phyloP scores from a whole-genome alignment of 2,888 invertebrate species.

The Epirrhoe tristata region DNA sequence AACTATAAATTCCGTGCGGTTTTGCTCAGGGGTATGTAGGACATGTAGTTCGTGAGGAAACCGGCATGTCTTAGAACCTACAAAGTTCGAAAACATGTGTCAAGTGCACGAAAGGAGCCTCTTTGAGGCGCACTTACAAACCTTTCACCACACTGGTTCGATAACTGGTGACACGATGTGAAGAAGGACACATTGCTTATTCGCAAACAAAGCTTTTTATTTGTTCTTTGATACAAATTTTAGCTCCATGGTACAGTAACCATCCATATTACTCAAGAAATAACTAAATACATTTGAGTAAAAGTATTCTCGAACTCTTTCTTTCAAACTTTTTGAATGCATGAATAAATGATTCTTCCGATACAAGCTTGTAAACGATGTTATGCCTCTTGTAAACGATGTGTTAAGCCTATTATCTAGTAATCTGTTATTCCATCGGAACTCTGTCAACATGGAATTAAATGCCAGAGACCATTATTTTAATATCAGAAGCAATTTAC shows the following conservation, averaged over 20 bases:
- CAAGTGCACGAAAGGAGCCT: no score
- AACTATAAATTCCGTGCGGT: neutral
- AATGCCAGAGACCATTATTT: constrained; percentile 27
- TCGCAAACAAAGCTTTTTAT: no score
- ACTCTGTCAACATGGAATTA: constrained; percentile 22
- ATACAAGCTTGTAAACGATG: constrained; percentile 10
- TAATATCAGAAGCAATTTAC: constrained; percentile 40
- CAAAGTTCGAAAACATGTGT: no score
- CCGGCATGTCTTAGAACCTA: no score
- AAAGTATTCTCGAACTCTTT: neutral
- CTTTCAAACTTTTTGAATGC: neutral
- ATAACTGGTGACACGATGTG: no score
- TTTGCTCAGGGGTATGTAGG: neutral
- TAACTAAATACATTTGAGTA: neutral
- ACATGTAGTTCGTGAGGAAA: no score
- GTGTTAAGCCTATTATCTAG: constrained; percentile 16
- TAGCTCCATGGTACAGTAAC: no score
- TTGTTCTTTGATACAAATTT: no score
- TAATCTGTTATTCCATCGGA: constrained; percentile 14
- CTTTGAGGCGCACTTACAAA: no score
- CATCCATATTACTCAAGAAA: no score
- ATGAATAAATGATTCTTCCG: neutral
- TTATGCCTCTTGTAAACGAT: constrained; percentile 9
- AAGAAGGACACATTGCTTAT: no score
- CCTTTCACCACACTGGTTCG: no score